Percentiles rank a stretch among this genome's conserved stretches.
Evolutionary conservation across 2,888 invertebrate genomes (phyloP).

Genomic region (Torymus texanus): DNA sequence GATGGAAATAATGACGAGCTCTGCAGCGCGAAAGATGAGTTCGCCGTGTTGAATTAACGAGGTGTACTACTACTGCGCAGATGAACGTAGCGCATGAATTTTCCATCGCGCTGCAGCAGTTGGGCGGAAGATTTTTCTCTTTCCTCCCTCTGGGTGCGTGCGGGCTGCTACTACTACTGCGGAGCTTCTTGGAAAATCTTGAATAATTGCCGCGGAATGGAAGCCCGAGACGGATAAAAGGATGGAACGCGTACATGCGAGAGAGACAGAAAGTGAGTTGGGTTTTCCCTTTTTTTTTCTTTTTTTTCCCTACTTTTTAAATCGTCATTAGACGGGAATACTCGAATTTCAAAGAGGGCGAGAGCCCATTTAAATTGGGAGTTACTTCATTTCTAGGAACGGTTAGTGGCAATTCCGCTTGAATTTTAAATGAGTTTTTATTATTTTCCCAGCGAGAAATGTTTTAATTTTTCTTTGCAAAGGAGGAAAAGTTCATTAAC

Average conservation of each 20-base stretch:
- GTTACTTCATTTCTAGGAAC: too few species aligned
- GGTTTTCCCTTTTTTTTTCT: neutral
- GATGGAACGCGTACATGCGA: neutral
- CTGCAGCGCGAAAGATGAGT: constrained; percentile 32
- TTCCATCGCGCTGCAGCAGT: constrained; percentile 20
- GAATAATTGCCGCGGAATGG: constrained; percentile 27
- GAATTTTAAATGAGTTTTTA: too few species aligned
- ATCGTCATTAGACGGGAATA: constrained; percentile 13
- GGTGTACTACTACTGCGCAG: constrained; percentile 18
- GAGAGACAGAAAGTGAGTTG: too few species aligned
- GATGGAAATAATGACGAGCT: constrained; percentile 36
- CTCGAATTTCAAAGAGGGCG: neutral
- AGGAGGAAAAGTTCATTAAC: too few species aligned
- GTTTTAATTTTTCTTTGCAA: too few species aligned
- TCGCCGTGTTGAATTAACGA: constrained; percentile 47
- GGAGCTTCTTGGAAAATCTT: constrained; percentile 19
- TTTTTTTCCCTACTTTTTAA: constrained; percentile 6
- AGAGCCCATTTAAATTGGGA: neutral
- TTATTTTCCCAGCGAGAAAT: too few species aligned
- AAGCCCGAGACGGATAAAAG: neutral
- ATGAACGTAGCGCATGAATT: constrained; percentile 32
- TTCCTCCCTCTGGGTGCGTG: neutral
- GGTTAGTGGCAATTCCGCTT: too few species aligned
- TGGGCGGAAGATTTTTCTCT: constrained; percentile 10
- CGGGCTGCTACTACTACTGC: neutral